These are phyloP conservation scores for Manis crassicaudata DNA, from an alignment of 2,797 vertebrate genomes.

Conservation along the genomic window DNA sequence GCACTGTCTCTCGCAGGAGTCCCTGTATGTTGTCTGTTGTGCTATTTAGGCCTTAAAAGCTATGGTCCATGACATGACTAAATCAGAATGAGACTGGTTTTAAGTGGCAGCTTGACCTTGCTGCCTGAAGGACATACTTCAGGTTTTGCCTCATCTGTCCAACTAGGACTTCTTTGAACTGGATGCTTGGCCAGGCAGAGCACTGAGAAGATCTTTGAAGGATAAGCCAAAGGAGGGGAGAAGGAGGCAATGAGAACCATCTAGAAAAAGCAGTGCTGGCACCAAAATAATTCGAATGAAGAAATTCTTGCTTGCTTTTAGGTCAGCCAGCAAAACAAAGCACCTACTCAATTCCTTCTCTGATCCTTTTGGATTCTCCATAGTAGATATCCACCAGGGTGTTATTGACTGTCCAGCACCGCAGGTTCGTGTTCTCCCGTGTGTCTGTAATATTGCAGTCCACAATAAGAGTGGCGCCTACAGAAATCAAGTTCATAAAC, in stretches of 20 bases:
- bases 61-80: neutral
- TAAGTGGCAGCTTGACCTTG: neutral
- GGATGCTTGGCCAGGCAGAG: too few species aligned
- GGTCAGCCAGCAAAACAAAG: neutral
- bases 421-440: slow-evolving; percentile 59
- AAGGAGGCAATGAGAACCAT: neutral
- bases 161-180: neutral
- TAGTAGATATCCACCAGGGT: slow-evolving; percentile 68
- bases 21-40: neutral
- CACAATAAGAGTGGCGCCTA: slow-evolving; percentile 68
- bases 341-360: slow-evolving; percentile 75
- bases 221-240: neutral
- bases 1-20: neutral
- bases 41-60: neutral
- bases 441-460: slow-evolving; percentile 74
- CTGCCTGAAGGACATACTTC: neutral
- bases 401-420: slow-evolving; percentile 66
- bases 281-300: too few species aligned
- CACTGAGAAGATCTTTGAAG: neutral
- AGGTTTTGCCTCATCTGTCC: neutral
- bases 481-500: neutral
- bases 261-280: neutral
- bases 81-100: neutral
- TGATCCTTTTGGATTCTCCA: slow-evolving; percentile 28
- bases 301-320: neutral